A percentile compares a stretch with the other conserved stretches of the same genome.
Evolutionary conservation across 2,113 vertebrate genomes (phyloP).

Genomic region (Baryphthengus martii): DNA sequence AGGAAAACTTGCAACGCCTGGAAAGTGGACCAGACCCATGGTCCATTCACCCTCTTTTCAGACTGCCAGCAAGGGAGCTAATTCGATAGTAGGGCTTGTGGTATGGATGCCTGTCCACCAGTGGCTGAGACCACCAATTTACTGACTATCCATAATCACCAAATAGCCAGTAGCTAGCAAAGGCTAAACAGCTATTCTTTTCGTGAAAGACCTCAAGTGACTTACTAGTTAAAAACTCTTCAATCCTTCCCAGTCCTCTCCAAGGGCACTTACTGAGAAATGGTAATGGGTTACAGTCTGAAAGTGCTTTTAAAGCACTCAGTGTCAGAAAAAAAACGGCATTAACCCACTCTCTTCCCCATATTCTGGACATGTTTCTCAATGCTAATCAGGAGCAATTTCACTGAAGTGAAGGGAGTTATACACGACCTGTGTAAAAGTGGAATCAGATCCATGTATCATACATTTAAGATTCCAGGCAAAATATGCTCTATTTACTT

Average conservation of each 20-base stretch:
- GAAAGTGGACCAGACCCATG: background rate
- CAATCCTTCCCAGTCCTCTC: slow-evolving; percentile 26
- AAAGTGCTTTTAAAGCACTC: slow-evolving; percentile 52
- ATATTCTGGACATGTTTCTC: background rate
- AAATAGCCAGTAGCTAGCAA: background rate
- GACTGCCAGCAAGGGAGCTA: background rate
- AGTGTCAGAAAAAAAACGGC: slow-evolving; percentile 34
- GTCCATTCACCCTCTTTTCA: background rate
- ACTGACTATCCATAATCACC: rapidly evolving
- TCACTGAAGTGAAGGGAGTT: slow-evolving; percentile 1
- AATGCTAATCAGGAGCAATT: slow-evolving; percentile 23
- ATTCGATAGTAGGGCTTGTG: background rate
- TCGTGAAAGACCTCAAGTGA: background rate
- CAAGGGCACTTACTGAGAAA: slow-evolving; percentile 33
- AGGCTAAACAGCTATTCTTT: background rate
- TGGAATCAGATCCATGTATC: background rate
- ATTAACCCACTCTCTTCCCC: slow-evolving; percentile 18
- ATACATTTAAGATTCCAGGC: slow-evolving; percentile 18
- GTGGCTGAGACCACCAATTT: background rate
- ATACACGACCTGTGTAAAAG: background rate
- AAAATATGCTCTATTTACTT: slow-evolving; percentile 50
- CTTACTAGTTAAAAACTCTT: slow-evolving; percentile 28
- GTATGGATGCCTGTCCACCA: background rate
- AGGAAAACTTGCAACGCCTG: background rate
- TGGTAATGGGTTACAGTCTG: slow-evolving; percentile 41